Conservation (phyloP, 2,888 invertebrate genomes). For the Cheilosia impressa region DNA sequence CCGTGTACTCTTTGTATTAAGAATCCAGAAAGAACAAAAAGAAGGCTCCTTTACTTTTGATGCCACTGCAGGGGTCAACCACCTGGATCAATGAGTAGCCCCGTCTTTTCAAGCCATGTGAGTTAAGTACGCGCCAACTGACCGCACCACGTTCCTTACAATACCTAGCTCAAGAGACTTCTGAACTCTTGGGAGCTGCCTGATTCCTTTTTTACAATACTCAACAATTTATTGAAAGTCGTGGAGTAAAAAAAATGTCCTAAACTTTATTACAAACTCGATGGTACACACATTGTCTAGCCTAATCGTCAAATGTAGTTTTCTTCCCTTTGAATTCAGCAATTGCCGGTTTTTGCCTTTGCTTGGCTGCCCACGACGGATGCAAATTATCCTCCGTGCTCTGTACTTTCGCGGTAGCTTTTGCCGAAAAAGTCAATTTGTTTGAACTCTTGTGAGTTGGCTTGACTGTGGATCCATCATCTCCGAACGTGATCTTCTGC, state of each 20-base stretch:
- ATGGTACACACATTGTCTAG: slow-evolving; percentile 9
- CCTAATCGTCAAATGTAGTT: slow-evolving; percentile 79
- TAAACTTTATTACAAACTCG: not conserved
- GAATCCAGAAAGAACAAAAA: too few species aligned
- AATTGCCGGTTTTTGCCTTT: slow-evolving; percentile 79
- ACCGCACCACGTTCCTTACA: too few species aligned
- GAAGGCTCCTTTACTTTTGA: too few species aligned
- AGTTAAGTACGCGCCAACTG: too few species aligned
- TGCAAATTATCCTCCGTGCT: slow-evolving; percentile 76
- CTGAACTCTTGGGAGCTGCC: too few species aligned
- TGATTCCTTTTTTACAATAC: not conserved
- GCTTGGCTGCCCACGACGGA: slow-evolving; percentile 82
- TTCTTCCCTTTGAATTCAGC: slow-evolving; percentile 80
- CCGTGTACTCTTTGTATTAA: too few species aligned
- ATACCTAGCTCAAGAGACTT: too few species aligned
- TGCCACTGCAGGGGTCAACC: too few species aligned
- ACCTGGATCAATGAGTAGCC: too few species aligned
- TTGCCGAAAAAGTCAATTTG: slow-evolving; percentile 1
- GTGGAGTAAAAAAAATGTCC: not conserved
- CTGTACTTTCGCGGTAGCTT: not conserved
- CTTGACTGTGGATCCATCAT: slow-evolving; percentile 31
- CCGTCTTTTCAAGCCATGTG: too few species aligned
- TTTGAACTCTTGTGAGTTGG: not conserved
- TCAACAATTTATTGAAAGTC: too few species aligned
- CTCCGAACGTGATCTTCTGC: slow-evolving; percentile 69